phyloP scores from a whole-genome alignment of 2,797 vertebrate species.

The Allobates femoralis region DNA sequence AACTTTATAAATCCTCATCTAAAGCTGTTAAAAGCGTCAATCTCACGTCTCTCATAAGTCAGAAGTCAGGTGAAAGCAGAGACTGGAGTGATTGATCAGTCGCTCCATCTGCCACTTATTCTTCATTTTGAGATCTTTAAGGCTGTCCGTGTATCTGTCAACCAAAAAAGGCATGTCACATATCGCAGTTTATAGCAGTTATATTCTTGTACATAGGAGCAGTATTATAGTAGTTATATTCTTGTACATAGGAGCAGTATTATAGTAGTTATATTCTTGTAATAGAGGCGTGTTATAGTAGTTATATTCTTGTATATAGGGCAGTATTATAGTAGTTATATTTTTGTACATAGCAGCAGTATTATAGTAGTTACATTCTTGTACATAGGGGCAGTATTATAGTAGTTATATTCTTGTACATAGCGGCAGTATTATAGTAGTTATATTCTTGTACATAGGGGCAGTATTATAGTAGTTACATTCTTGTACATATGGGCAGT shows the following conservation, averaged over 20 bases:
- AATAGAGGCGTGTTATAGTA: neutral
- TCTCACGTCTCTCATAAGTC: slow-evolving; percentile 22
- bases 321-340: too few relatives aligned
- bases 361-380: too few relatives aligned
- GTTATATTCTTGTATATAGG: slow-evolving; percentile 2
- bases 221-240: slow-evolving; percentile 5
- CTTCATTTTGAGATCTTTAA: slow-evolving; percentile 43
- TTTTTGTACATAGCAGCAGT: too few relatives aligned
- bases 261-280: neutral
- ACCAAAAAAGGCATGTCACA: slow-evolving; percentile 32
- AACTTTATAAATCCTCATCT: slow-evolving; percentile 44
- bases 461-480: slow-evolving; percentile 1
- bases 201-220: neutral
- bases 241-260: neutral
- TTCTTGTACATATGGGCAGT: neutral
- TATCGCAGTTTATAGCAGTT: slow-evolving; percentile 2
- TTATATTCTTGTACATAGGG: neutral
- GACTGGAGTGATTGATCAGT: slow-evolving; percentile 39
- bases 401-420: neutral
- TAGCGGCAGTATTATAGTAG: neutral
- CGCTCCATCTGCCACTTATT: slow-evolving; percentile 35
- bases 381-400: neutral
- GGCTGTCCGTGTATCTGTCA: slow-evolving; percentile 38
- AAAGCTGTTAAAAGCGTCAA: slow-evolving; percentile 27
- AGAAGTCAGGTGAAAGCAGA: slow-evolving; percentile 30